Conservation (phyloP, 1,140 invertebrate genomes). For the Drosophila obscura region DNA sequence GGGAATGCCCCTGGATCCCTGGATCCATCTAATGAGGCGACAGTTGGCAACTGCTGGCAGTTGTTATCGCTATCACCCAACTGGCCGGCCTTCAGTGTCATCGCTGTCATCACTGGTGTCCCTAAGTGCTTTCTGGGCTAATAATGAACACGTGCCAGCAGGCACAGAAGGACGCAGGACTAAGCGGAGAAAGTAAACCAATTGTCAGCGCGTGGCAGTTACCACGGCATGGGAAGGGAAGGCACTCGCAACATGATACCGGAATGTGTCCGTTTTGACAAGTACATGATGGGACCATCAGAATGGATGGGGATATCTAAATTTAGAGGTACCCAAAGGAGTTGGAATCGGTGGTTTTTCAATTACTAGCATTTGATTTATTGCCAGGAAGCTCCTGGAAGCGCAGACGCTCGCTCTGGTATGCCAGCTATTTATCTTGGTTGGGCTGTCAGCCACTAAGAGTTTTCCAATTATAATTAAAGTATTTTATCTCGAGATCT, state of each 20-base stretch:
- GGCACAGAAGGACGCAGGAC: neutral
- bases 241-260: neutral
- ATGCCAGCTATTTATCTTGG: slow-evolving; percentile 12
- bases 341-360: too few relatives aligned
- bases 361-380: slow-evolving; percentile 1
- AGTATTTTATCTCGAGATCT: neutral
- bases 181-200: slow-evolving; percentile 5
- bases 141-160: slow-evolving; percentile 62
- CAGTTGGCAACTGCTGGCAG: slow-evolving; percentile 36
- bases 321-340: neutral
- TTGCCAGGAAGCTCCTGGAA: neutral
- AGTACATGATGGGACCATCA: slow-evolving; percentile 9
- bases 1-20: neutral
- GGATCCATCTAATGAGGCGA: slow-evolving; percentile 35
- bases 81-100: neutral
- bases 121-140: slow-evolving; percentile 13
- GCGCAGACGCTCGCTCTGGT: neutral
- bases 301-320: neutral
- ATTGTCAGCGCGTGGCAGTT: slow-evolving; percentile 46
- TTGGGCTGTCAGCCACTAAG: neutral
- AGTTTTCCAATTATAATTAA: slow-evolving; percentile 10
- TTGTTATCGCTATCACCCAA: slow-evolving; percentile 27
- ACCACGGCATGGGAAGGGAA: neutral
- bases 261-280: slow-evolving; percentile 6
- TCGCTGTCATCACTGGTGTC: slow-evolving; percentile 7